A percentile compares a stretch with the other conserved stretches of the same genome.
phyloP scores from a whole-genome alignment of 2,888 invertebrate genomes.

The Pyrrhia umbra region DNA sequence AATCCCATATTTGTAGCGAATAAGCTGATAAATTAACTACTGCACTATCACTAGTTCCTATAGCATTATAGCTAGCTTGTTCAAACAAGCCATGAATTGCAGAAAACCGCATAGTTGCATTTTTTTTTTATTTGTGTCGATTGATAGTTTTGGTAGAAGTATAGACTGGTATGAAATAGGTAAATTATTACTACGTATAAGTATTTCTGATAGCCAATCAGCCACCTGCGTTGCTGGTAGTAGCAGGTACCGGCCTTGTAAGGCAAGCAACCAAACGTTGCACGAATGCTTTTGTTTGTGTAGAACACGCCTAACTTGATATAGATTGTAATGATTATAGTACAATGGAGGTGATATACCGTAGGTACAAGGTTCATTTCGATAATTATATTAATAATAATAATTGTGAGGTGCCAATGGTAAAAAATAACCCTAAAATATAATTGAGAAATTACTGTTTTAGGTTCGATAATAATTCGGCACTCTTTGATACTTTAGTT shows the following conservation, averaged over 20 bases:
- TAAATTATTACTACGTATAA: constrained; percentile 17
- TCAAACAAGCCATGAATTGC: no score
- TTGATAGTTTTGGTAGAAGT: constrained; percentile 18
- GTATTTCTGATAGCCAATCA: constrained; percentile 47
- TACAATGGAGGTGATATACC: constrained; percentile 17
- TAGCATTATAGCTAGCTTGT: no score
- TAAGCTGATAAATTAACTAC: no score
- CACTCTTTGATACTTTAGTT: no score
- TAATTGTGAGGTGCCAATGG: no score
- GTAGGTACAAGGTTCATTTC: constrained; percentile 11
- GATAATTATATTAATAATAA: no score
- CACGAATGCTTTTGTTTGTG: constrained; percentile 44
- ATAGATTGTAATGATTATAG: constrained; percentile 24
- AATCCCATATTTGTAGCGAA: no score
- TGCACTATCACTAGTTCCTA: no score
- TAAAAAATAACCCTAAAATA: no score
- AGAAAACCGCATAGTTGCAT: no score
- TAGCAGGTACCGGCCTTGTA: constrained; percentile 43
- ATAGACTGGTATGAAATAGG: constrained; percentile 1
- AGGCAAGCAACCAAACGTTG: constrained; percentile 39
- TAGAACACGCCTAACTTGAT: constrained; percentile 29
- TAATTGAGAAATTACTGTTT: no score
- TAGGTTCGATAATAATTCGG: no score
- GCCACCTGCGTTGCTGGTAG: constrained; percentile 37
- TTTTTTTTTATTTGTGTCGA: not conserved